phyloP scores from a whole-genome alignment of 2,888 invertebrate species.

The Antheraea assamensis region DNA sequence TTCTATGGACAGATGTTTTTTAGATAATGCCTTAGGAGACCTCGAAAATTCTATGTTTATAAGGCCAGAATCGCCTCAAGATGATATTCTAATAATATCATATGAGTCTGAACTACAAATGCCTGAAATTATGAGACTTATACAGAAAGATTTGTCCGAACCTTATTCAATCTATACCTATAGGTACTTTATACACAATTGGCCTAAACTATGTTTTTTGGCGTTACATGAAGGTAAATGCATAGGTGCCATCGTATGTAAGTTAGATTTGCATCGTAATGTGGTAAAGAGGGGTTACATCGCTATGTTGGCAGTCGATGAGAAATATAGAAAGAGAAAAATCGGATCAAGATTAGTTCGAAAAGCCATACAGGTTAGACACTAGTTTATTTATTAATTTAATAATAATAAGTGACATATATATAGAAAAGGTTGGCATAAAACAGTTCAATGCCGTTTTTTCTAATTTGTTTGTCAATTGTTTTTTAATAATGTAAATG shows the following conservation, averaged over 20 bases:
- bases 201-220: slow-evolving; percentile 99
- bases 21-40: slow-evolving; percentile 49
- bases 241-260: slow-evolving; percentile 99
- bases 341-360: slow-evolving; percentile 94
- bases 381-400: background rate
- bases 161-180: slow-evolving; percentile 99
- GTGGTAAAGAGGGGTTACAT: slow-evolving; percentile 97
- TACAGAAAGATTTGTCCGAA: slow-evolving; percentile 99
- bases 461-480: too few species aligned
- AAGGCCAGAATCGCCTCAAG: slow-evolving; percentile 50
- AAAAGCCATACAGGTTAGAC: slow-evolving; percentile 86
- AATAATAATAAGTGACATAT: too few species aligned
- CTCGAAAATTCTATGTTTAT: slow-evolving; percentile 48
- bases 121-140: slow-evolving; percentile 99
- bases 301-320: slow-evolving; percentile 99
- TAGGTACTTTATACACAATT: slow-evolving; percentile 99
- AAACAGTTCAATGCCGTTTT: too few species aligned
- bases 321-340: slow-evolving; percentile 95
- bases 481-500: too few species aligned
- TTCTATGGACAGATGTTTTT: slow-evolving; percentile 45
- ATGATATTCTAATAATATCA: slow-evolving; percentile 72
- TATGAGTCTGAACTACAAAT: slow-evolving; percentile 98
- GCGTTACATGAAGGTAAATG: slow-evolving; percentile 93
- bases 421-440: too few species aligned
- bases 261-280: slow-evolving; percentile 95